These are phyloP conservation scores for Drosophila nigricruria DNA, from an alignment of 2,888 invertebrate genomes.

Conservation along the genomic window DNA sequence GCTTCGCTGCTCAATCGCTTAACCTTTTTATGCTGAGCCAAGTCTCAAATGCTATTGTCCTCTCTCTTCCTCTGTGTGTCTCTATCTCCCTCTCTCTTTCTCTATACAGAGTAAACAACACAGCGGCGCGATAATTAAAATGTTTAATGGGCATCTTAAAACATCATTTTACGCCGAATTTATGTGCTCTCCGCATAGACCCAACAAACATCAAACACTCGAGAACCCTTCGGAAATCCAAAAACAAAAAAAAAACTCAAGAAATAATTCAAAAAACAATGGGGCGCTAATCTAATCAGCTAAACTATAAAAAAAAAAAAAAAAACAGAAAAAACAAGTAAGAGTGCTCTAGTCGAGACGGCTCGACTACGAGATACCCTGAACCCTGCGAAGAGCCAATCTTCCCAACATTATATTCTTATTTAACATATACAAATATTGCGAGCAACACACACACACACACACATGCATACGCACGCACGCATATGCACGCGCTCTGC, in stretches of 20 bases:
- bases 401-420: too few relatives aligned
- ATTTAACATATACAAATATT: too few relatives aligned
- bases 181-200: constrained; percentile 43
- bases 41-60: background rate
- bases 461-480: too few relatives aligned
- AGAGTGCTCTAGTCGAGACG: too few relatives aligned
- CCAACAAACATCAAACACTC: constrained; percentile 31
- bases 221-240: constrained; percentile 23
- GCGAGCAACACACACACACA: too few relatives aligned
- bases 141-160: constrained; percentile 79
- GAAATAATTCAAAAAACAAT: constrained; percentile 53
- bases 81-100: background rate
- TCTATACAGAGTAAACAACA: constrained; percentile 39
- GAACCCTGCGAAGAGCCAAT: too few relatives aligned
- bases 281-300: constrained; percentile 77
- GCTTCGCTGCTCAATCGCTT: constrained; percentile 52
- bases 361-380: too few relatives aligned
- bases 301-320: constrained; percentile 64
- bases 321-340: too few relatives aligned
- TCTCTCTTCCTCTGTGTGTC: background rate
- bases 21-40: constrained; percentile 13
- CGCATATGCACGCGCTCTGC: too few relatives aligned
- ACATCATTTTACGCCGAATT: constrained; percentile 78
- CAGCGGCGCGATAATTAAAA: constrained; percentile 73
- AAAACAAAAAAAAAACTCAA: constrained; percentile 6